These are phyloP conservation scores for Kudoa iwatai DNA, from an alignment of 30 jellyfish, hydroid and myxozoan genomes.

Conservation along the genomic window DNA sequence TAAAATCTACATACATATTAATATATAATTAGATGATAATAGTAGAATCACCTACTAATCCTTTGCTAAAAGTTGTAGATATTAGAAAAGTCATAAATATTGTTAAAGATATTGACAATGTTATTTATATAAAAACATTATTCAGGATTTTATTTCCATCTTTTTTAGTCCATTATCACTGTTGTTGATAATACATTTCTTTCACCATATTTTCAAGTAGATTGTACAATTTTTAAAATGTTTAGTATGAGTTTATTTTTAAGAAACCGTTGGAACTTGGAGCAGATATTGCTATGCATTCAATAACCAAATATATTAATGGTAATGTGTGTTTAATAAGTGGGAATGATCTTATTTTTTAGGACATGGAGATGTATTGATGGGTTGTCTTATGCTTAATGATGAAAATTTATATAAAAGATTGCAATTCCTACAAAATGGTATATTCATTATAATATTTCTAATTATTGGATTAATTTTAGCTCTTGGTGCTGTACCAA, in stretches of 20 bases:
- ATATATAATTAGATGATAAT: constrained; percentile 16
- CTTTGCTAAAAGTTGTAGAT: constrained; percentile 75
- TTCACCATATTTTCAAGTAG: constrained; percentile 76
- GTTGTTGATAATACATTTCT: constrained; percentile 73
- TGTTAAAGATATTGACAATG: constrained; percentile 2
- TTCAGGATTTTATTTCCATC: too few relatives aligned
- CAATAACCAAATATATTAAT: constrained; percentile 75
- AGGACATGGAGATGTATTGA: constrained; percentile 81
- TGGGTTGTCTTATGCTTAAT: constrained; percentile 45
- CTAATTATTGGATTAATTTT: too few relatives aligned
- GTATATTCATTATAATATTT: too few relatives aligned
- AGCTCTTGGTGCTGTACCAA: constrained; percentile 95
- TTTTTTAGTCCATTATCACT: constrained; percentile 22
- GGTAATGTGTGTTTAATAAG: too few relatives aligned
- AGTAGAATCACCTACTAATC: constrained; percentile 96
- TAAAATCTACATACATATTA: too few relatives aligned
- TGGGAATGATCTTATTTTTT: not conserved
- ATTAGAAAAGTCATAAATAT: constrained; percentile 42
- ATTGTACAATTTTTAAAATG: too few relatives aligned
- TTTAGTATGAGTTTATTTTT: too few relatives aligned
- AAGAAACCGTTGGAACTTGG: constrained; percentile 74
- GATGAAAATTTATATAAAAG: constrained; percentile 23
- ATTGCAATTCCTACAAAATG: constrained; percentile 20
- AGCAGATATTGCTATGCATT: constrained; percentile 50
- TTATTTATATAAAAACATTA: too few relatives aligned